A percentile compares a stretch with the other conserved stretches of the same genome.
Conservation (phyloP, 1,140 invertebrate species). For the Hydropsyche tenuis region DNA sequence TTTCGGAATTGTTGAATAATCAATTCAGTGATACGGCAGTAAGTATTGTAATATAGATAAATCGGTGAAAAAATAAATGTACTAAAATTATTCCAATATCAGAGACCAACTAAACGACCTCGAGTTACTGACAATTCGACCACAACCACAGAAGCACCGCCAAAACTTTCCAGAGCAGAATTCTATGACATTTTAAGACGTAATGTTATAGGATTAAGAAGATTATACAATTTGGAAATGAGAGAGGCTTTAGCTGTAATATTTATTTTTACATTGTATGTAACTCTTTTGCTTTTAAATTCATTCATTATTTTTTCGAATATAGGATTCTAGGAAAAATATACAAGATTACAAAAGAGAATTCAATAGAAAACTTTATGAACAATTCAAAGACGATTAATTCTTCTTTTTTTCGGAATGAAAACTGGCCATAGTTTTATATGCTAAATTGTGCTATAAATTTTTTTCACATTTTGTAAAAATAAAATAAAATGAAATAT, state of each 20-base stretch:
- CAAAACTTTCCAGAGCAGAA: conserved; percentile 59
- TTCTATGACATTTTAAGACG: conserved; percentile 59
- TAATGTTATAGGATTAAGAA: conserved; percentile 59
- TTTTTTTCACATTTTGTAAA: too few relatives aligned
- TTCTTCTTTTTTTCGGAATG: background rate
- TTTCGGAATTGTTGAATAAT: conserved; percentile 57
- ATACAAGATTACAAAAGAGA: conserved; percentile 47
- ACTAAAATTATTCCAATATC: conserved; percentile 23
- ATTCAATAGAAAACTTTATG: conserved; percentile 44
- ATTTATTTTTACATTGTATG: background rate
- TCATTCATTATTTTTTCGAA: background rate
- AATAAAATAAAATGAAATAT: too few relatives aligned
- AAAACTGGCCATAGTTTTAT: conserved; percentile 30
- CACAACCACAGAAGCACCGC: conserved; percentile 51
- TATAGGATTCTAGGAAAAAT: conserved; percentile 48
- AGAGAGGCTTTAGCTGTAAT: conserved; percentile 45
- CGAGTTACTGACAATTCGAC: conserved; percentile 42
- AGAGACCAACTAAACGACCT: conserved; percentile 33
- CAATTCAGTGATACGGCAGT: conserved; percentile 58
- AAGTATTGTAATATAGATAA: conserved; percentile 52
- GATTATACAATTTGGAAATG: conserved; percentile 57
- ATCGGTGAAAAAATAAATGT: background rate
- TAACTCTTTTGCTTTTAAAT: background rate
- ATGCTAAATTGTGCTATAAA: background rate
- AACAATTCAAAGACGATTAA: conserved; percentile 45